Evolutionary conservation across 1,140 invertebrate genomes (phyloP), one percentile per base, ranked within the genome.

Genomic region (Euglossa dilemma): DNA sequence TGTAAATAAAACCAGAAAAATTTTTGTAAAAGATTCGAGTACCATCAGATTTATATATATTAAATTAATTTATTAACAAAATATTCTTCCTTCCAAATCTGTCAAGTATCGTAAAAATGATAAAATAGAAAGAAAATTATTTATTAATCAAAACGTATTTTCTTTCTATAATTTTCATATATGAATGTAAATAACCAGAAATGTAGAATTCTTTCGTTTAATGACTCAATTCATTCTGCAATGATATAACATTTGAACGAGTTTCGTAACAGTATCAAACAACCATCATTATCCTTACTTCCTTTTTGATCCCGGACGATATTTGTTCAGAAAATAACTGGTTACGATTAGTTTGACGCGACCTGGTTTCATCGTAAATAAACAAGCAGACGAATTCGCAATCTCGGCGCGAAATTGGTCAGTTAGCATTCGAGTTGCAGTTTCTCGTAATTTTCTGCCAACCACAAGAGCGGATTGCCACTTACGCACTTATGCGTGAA

Each of bases 401-500:
- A 67, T 67, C 45, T 70, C 56, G 25, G 76, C 59, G 52, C 64
- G 59, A 81, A 81, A 86, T 86, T 85, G 25, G 75, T 56, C 84
- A 16, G 25, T 67, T 70, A 75, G 56, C 56, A 66, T 66, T 76
- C 59, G 73, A 87, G 69, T 61, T 56, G 77, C 64, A 83, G 54
- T 86, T 84, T 84, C 85, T 84, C 72, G 81, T 64, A 72, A 84
- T 70, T 80, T 71, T 87, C 85, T 79, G 69, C 81, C 71, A 73
- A 78, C 85, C 81, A 59, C 82, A 67, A 81, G 36, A 79, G 59
- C 54, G 76, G 59, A 63, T 87, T 85, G 79, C 87, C 66, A 88
- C 87, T 88, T 88, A 73, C 77, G 87, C 87, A 84, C 72, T 80
- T 88, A 61, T 89, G 80, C 87, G 80, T 88, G 59, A 89, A 89